Percentiles rank a stretch among this genome's conserved stretches.
Conservation (phyloP, 2,888 invertebrate species). For the Philereme vetulata region DNA sequence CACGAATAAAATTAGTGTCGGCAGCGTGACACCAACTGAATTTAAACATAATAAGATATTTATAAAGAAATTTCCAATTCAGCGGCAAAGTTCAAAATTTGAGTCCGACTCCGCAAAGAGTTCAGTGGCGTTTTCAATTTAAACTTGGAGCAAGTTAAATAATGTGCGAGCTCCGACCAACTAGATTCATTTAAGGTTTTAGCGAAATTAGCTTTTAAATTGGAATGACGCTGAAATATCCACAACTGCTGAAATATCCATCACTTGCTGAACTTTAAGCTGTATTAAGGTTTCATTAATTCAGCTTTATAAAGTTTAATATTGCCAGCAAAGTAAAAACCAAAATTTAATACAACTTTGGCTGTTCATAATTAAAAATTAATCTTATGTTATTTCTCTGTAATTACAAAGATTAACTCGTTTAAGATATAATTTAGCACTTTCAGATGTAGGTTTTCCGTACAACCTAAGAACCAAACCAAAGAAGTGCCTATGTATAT, state of each 20-base stretch:
- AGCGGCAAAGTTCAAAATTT: conserved; percentile 83
- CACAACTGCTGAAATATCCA: conserved; percentile 70
- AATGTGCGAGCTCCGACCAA: conserved; percentile 80
- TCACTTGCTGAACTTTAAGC: conserved; percentile 55
- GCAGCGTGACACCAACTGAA: conserved; percentile 83
- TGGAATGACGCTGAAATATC: conserved; percentile 74
- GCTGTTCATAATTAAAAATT: conserved; percentile 26
- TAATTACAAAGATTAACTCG: too few relatives aligned
- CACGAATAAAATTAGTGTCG: conserved; percentile 83
- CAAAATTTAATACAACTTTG: conserved; percentile 30
- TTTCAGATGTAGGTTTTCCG: too few relatives aligned
- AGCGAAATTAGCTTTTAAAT: conserved; percentile 83
- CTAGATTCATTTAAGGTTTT: conserved; percentile 83
- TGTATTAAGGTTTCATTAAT: conserved; percentile 57
- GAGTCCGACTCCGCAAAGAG: conserved; percentile 79
- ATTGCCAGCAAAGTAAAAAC: conserved; percentile 36
- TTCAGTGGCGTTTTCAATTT: conserved; percentile 83
- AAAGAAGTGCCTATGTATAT: too few relatives aligned
- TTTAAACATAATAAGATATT: conserved; percentile 83
- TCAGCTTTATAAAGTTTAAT: conserved; percentile 49
- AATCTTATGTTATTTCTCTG: conserved; percentile 1
- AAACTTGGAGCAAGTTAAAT: conserved; percentile 83
- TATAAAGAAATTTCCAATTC: conserved; percentile 84
- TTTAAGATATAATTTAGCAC: too few relatives aligned
- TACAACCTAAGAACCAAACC: not conserved